Evolutionary conservation across 53 echinoderm and acorn worm species (phyloP), one percentile per base, ranked within the genome.

Genomic region (Mesocentrotus franciscanus): DNA sequence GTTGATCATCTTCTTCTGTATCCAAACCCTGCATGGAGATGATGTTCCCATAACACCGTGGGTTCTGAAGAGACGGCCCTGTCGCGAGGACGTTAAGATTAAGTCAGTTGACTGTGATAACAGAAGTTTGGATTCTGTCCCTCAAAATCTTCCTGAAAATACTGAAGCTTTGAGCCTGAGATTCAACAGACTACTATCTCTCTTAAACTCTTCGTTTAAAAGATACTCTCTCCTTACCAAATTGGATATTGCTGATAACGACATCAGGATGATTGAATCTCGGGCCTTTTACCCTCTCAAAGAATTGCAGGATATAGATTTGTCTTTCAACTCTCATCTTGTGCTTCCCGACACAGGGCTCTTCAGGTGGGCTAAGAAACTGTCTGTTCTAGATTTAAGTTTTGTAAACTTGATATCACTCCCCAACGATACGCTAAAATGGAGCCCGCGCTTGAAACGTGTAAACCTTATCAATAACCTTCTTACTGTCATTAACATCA

Each of bases 391-490:
- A 12, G 4, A 56, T 12, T 26, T 87, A 35, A 27, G 26, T 12
- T 4, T n/a, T 56, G 27, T 4, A 87, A 87, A 26, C n/a, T 58
- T 87, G 58, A 87, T 10, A 17, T 57, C 87, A 10, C 26, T 87
- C 14, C 87, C 87, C n/a, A 87, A 87, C 34, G 59, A 87, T 14
- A 87, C 87, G 26, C 29, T 87, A 27, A 56, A 58, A n/a, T 87
- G 57, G 58, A 87, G 87, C 18, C 58, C 56, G 10, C 0, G 27
- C 10, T 2, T 56, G 4, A 1, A 87, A 10, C 11, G 27, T 3
- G n/a, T 87, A n/a, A 13, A n/a, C 1, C 87, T 87, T 27, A 1
- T 2, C 15, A 10, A 56, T 7, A 58, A 87, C 58, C 0, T 1
- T 1, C 13, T 87, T 20, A 14, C 87, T 58, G 11, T 87, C 18